phyloP scores from a whole-genome alignment of 2,888 invertebrate genomes.

The Nymphalis c-album region DNA sequence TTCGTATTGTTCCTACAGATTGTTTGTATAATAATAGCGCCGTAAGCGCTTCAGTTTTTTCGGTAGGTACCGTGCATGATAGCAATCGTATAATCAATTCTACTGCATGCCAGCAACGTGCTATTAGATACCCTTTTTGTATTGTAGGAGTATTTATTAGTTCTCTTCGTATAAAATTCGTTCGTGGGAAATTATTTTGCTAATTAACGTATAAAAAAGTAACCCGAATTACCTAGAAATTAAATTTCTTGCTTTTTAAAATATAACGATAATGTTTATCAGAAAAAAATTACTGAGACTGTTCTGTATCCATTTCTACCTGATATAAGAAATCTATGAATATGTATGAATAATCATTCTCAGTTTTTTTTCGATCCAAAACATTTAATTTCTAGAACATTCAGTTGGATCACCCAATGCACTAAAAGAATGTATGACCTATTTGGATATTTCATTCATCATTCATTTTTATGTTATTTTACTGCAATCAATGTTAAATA shows the following conservation, averaged over 20 bases:
- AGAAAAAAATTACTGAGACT: too few relatives aligned
- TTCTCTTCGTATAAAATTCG: constrained; percentile 28
- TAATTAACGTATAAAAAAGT: constrained; percentile 10
- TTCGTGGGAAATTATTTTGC: constrained; percentile 23
- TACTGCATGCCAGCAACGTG: constrained; percentile 17
- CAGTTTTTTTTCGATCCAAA: too few relatives aligned
- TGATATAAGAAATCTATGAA: too few relatives aligned
- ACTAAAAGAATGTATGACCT: too few relatives aligned
- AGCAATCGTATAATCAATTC: constrained; percentile 37
- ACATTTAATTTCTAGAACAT: too few relatives aligned
- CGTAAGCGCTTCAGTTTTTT: constrained; percentile 31
- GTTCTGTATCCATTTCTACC: too few relatives aligned
- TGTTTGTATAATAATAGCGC: constrained; percentile 38
- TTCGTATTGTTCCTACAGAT: constrained; percentile 32
- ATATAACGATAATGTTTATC: too few relatives aligned
- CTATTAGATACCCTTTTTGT: constrained; percentile 28
- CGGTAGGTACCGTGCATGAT: constrained; percentile 36
- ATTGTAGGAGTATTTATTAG: constrained; percentile 13
- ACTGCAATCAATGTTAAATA: too few relatives aligned
- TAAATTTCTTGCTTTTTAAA: background rate
- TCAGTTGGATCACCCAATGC: too few relatives aligned
- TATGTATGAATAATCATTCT: too few relatives aligned
- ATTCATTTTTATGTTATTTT: too few relatives aligned
- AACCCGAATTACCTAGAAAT: background rate
- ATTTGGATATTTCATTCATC: too few relatives aligned